Percentiles rank a stretch among this genome's conserved stretches.
phyloP scores from a whole-genome alignment of 92 coral and sea anemone species.

The Porites divaricata region DNA sequence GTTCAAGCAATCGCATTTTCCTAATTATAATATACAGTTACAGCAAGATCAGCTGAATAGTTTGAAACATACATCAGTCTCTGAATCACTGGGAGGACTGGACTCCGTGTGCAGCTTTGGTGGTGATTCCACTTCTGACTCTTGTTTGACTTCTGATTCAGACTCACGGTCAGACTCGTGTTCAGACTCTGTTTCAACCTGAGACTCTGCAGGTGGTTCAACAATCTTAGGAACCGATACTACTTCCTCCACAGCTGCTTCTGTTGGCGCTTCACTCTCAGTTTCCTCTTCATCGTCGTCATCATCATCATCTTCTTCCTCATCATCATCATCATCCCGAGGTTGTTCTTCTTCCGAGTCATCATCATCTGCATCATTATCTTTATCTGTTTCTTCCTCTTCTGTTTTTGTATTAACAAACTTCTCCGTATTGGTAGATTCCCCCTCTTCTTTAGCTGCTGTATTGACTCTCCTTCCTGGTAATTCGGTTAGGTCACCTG shows the following conservation, averaged over 20 bases:
- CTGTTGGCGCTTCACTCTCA: constrained; percentile 25
- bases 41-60: not conserved
- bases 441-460: constrained; percentile 54
- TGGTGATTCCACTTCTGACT: constrained; percentile 30
- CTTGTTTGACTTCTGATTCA: constrained; percentile 61
- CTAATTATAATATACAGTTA: too few relatives aligned
- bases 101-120: constrained; percentile 18
- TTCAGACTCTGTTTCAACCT: constrained; percentile 58
- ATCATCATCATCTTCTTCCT: constrained; percentile 38
- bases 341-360: constrained; percentile 4
- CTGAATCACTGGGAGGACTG: constrained; percentile 48
- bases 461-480: constrained; percentile 45
- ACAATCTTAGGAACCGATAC: constrained; percentile 35
- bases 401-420: constrained; percentile 46
- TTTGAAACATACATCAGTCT: constrained; percentile 35
- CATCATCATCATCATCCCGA: constrained; percentile 12
- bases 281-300: constrained; percentile 54
- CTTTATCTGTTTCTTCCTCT: constrained; percentile 57
- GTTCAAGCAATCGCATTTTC: too few relatives aligned
- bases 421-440: constrained; percentile 58
- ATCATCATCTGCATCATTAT: constrained; percentile 51
- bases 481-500: constrained; percentile 43
- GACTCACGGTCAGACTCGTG: constrained; percentile 77
- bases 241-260: constrained; percentile 29
- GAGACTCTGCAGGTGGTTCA: constrained; percentile 42